Evolutionary conservation across 1,140 invertebrate genomes (phyloP), one percentile per base, ranked within the genome.

Genomic region (Drosophila aff.): DNA sequence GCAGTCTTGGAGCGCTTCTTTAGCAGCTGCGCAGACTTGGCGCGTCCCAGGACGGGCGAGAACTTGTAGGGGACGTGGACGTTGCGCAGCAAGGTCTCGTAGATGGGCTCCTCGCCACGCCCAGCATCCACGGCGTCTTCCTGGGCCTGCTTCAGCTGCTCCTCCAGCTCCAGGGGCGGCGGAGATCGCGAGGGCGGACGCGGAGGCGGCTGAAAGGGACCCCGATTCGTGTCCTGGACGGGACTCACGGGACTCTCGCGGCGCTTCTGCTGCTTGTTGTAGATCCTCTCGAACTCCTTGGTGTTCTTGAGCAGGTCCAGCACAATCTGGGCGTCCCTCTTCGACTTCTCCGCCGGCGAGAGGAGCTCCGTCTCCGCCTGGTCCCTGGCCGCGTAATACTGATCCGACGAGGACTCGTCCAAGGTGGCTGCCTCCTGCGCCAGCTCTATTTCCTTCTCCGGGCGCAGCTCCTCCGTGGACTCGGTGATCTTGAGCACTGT

Each of bases 261-360:
- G 8, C 95, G 81, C 93, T 95, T 92, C 93, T 94, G 77, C 94
- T 93, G 85, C 95, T 96, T 83, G 95, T 96, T 96, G 15, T 97
- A 93, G 23, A 97, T 94, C 64, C 96, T 95, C 74, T 97, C 96
- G 68, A 97, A 97, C 77, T 97, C 96, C 79, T 96, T 95, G 83
- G 96, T 97, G 82, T 97, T 96, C 95, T 97, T 96, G 3, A 98
- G 93, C 21, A 98, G 94, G 89, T 97, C 96, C 16, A 96, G 95
- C 26, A 98, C 96, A 36, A 98, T 97, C 84, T 93, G 85, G 0
- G 91, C 87, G 79, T 93, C 92, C 10, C 92, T 69, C 55, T 86
- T 91, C 1, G 79, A 73, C 61, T 89, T 91, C 41, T 83, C 81
- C 4, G 65, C 62, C 3, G 82, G 66, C 4, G 87, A 76, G 0